Evolutionary conservation across 2,888 invertebrate genomes (phyloP), one percentile per base, ranked within the genome.

Genomic region (Lepeophtheirus nordmannii): DNA sequence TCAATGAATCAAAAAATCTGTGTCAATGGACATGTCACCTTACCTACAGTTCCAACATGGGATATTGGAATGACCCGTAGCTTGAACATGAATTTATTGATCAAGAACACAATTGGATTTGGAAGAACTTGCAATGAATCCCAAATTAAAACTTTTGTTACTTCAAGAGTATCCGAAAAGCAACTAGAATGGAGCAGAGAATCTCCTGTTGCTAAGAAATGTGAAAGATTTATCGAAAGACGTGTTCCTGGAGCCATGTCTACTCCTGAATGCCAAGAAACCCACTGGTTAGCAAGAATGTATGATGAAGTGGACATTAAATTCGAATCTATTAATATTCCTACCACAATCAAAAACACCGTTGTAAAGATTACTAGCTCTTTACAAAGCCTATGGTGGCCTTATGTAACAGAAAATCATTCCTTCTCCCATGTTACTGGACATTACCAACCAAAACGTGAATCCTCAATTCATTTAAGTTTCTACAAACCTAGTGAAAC

Each of bases 51-150:
- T 12, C 46, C 66, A 30, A 23, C 41, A 10, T 58, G 66, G 60
- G 58, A 60, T 14, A 37, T 40, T 10, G 37, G 58, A 23, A 23
- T n/a, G 14, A 23, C 40, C 30, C 30, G 59, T 11, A 20, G 17
- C 46, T n/a, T 14, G 39, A 40, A 53, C 17, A n/a, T 59, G 17
- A 40, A 66, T n/a, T 41, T 41, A 17, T 14, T 30, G 1, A 58
- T 38, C 66, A n/a, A 53, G 22, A 66, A 66, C 60, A 53, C 46
- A 59, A 61, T 66, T 40, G 66, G 53, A 1, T 61, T 60, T 20
- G 60, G 60, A 17, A 39, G 39, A 8, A 37, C 38, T 12, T 60
- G 53, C 39, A 59, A 59, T 14, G 66, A 61, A 17, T 60, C 20
- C 1, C 17, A 40, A 20, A 60, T 66, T 23, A 40, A 59, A 17